Evolutionary conservation across 2,888 invertebrate species (phyloP).

Genomic region (Amphipoea lucens): DNA sequence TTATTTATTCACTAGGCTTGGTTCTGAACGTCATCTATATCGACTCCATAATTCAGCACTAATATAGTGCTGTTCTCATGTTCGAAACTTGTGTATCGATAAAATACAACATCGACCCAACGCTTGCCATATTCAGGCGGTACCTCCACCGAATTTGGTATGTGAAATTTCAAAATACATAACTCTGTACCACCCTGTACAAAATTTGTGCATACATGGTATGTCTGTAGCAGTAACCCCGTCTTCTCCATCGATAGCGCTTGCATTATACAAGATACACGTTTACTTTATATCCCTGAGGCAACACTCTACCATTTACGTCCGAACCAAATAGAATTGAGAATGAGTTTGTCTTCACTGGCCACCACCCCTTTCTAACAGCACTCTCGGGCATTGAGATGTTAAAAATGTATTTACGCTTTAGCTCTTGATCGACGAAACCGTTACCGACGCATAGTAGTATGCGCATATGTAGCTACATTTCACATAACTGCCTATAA

Average conservation of each 20-base stretch:
- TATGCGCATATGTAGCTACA: background rate
- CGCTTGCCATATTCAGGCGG: conserved; percentile 3
- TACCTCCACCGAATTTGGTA: background rate
- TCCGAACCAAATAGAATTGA: conserved; percentile 53
- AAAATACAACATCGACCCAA: background rate
- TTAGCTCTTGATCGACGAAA: conserved; percentile 31
- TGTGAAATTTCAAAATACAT: conserved; percentile 27
- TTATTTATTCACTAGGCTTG: background rate
- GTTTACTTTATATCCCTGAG: conserved; percentile 35
- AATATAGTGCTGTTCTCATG: conserved; percentile 7
- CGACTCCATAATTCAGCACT: background rate
- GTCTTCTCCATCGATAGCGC: conserved; percentile 11
- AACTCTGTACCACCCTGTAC: background rate
- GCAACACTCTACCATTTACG: conserved; percentile 25
- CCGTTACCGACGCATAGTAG: conserved; percentile 5
- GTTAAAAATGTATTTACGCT: conserved; percentile 47
- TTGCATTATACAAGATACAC: conserved; percentile 30
- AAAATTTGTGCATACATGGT: conserved; percentile 25
- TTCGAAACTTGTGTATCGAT: conserved; percentile 1
- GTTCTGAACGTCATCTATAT: too few relatives aligned
- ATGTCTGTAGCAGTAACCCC: conserved; percentile 24
- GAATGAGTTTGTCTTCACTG: conserved; percentile 41
- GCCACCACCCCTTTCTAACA: conserved; percentile 11
- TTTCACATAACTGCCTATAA: background rate
- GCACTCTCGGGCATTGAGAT: conserved; percentile 46